Evolutionary conservation across 2,113 vertebrate species (phyloP).

Genomic region (Pomatostomus ruficeps): DNA sequence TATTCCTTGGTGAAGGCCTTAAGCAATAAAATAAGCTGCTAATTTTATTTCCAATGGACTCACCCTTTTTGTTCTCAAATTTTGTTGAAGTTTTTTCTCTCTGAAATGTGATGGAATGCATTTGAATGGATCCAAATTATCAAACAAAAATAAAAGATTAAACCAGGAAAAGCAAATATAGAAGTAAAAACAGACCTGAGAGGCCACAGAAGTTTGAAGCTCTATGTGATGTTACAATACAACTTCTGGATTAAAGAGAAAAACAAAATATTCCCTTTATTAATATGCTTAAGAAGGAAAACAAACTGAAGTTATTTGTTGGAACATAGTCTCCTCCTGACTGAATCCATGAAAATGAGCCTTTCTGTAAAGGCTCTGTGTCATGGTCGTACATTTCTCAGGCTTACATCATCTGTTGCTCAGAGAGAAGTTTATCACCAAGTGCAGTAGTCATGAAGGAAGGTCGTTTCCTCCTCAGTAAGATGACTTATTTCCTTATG

Average conservation of each 20-base stretch:
- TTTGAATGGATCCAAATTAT: neutral
- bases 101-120: neutral
- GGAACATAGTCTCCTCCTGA: neutral
- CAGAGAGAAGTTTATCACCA: neutral
- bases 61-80: neutral
- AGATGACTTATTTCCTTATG: neutral
- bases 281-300: neutral
- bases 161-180: neutral
- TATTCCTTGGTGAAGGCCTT: neutral
- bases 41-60: conserved; percentile 20
- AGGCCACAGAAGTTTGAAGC: neutral
- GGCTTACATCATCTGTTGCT: neutral
- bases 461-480: neutral
- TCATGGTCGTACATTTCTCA: neutral
- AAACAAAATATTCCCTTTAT: neutral
- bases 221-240: neutral
- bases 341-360: neutral
- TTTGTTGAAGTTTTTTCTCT: neutral
- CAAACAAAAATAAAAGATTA: neutral
- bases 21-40: neutral
- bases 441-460: neutral
- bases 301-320: neutral
- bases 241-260: neutral
- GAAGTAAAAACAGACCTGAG: neutral
- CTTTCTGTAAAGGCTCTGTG: neutral